Evolutionary conservation across 1,140 invertebrate species (phyloP).

Genomic region (Microvelia longipes): DNA sequence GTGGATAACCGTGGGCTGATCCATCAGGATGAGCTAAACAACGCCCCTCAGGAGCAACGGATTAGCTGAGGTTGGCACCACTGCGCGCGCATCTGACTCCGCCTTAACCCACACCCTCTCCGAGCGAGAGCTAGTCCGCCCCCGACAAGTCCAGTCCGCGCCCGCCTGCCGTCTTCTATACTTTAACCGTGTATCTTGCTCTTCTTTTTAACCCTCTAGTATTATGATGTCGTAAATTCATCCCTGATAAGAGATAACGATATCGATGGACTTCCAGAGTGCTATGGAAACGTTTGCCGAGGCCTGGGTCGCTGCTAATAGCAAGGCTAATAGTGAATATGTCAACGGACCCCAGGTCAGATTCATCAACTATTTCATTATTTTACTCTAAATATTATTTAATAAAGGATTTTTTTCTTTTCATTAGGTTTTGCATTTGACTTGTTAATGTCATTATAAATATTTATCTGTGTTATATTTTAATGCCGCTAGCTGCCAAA

Average conservation of each 20-base stretch:
- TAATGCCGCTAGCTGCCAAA: too few species aligned
- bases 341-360: conserved; percentile 36
- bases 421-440: too few species aligned
- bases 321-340: conserved; percentile 38
- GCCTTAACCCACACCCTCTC: conserved; percentile 3
- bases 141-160: neutral
- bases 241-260: neutral
- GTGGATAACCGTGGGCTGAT: neutral
- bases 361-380: too few species aligned
- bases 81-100: neutral
- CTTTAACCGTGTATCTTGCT: neutral
- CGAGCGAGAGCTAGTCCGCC: neutral
- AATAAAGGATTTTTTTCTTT: too few species aligned
- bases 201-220: neutral
- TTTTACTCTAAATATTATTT: too few species aligned
- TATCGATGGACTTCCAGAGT: conserved; percentile 84
- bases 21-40: too few species aligned
- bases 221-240: neutral
- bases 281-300: conserved; percentile 94
- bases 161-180: neutral
- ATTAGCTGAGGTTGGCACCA: neutral
- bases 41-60: neutral
- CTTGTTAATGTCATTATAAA: too few species aligned
- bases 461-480: too few species aligned
- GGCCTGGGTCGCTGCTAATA: conserved; percentile 87